These are phyloP conservation scores for Lasioglossum pauxillum DNA, from an alignment of 2,888 invertebrate genomes.

Conservation along the genomic window DNA sequence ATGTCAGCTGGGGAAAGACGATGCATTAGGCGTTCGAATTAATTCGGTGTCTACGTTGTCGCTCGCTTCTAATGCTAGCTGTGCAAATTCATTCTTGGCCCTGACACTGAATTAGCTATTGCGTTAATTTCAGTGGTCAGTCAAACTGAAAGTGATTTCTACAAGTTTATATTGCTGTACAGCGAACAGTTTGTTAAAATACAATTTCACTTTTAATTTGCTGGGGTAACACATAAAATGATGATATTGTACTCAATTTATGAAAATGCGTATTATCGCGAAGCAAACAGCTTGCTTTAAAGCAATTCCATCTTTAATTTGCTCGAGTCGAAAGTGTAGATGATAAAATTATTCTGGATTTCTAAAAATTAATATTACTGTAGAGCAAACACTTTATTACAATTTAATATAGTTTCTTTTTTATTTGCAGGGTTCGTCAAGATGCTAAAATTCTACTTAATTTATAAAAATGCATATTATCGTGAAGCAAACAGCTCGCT, in stretches of 20 bases:
- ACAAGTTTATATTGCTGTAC: not conserved
- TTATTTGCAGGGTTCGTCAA: too few species aligned
- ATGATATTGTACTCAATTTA: not conserved
- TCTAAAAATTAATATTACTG: too few species aligned
- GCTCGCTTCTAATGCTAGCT: not conserved
- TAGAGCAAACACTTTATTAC: too few species aligned
- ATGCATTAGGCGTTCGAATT: not conserved
- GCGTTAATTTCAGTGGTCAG: not conserved
- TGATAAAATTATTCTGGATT: too few species aligned
- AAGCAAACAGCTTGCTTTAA: too few species aligned
- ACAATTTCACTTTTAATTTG: not conserved
- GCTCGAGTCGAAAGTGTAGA: too few species aligned
- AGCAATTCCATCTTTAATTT: too few species aligned
- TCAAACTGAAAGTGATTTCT: not conserved
- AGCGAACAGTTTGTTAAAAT: not conserved
- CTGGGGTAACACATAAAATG: not conserved
- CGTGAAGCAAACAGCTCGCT: too few species aligned
- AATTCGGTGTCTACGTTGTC: not conserved
- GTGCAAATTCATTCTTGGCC: not conserved
- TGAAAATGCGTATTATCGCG: not conserved
- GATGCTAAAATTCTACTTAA: too few species aligned
- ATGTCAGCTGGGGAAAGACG: not conserved
- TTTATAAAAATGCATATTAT: too few species aligned
- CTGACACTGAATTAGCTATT: not conserved
- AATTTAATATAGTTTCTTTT: too few species aligned